These are phyloP conservation scores for Heterotis niloticus DNA, from an alignment of 2,113 vertebrate species.

Conservation along the genomic window DNA sequence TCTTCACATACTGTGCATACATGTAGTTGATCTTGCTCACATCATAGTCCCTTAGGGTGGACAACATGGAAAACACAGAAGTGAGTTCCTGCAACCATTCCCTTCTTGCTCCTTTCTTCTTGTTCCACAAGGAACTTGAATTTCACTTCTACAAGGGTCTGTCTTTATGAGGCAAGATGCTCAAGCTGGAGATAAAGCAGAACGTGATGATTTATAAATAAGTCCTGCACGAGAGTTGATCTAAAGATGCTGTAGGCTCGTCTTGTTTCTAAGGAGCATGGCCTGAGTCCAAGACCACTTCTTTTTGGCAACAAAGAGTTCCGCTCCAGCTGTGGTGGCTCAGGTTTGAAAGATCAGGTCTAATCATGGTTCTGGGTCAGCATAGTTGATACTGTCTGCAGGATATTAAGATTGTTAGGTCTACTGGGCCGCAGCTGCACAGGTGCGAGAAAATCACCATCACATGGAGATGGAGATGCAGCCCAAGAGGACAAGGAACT, in stretches of 20 bases:
- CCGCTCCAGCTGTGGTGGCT: too few species aligned
- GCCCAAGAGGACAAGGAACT: not conserved
- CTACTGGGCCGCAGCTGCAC: too few species aligned
- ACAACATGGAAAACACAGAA: constrained; percentile 19
- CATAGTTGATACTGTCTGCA: not conserved
- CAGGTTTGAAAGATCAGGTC: not conserved
- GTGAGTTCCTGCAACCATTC: not conserved
- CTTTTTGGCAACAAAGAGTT: not conserved
- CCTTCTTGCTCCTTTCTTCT: too few species aligned
- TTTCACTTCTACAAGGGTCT: not conserved
- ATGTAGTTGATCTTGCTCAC: constrained; percentile 89
- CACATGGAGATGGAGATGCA: not conserved
- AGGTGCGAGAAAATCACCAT: too few species aligned
- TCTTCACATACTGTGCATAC: constrained; percentile 91
- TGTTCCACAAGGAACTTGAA: too few species aligned
- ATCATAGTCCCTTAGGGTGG: constrained; percentile 71
- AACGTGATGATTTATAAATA: not conserved
- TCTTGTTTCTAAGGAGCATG: too few species aligned
- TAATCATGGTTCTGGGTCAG: not conserved
- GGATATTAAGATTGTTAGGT: too few species aligned
- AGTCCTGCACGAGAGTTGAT: not conserved
- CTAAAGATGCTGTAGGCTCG: not conserved
- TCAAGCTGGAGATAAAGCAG: not conserved
- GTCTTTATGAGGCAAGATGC: too few species aligned
- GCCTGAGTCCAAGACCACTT: not conserved